Evolutionary conservation across 2,797 vertebrate species (phyloP).

Genomic region (Apodemus agrarius): DNA sequence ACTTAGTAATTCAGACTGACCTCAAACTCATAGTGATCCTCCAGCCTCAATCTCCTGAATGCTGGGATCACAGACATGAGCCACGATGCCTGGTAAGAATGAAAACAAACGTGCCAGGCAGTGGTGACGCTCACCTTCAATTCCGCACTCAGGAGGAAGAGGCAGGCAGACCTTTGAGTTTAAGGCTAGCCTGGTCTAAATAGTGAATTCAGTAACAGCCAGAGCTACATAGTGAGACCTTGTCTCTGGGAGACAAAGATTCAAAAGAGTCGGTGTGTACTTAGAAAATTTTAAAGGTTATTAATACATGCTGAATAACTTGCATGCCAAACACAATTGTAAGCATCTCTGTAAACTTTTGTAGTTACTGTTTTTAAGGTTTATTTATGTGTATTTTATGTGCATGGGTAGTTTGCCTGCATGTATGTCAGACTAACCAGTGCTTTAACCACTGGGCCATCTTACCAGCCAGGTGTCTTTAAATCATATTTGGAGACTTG

Average conservation of each 20-base stretch:
- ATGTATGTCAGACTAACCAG: background rate
- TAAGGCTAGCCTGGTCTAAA: background rate
- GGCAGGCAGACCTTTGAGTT: background rate
- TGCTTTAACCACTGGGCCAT: background rate
- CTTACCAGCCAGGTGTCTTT: background rate
- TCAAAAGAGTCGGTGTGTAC: conserved; percentile 65
- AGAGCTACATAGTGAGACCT: background rate
- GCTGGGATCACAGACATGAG: no score
- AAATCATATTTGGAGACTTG: background rate
- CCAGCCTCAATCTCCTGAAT: no score
- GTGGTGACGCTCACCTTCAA: background rate
- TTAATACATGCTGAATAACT: conserved; percentile 71
- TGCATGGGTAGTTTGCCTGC: background rate
- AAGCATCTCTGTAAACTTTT: background rate
- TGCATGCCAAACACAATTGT: conserved; percentile 44
- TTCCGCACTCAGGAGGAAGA: background rate
- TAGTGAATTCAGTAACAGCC: background rate
- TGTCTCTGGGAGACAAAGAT: background rate
- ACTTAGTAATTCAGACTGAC: background rate
- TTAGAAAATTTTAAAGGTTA: conserved; percentile 79
- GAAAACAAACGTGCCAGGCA: no score
- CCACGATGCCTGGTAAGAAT: no score
- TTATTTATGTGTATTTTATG: background rate
- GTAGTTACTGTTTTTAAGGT: background rate
- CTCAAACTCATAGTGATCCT: background rate